A percentile compares a stretch with the other conserved stretches of the same genome.
These are phyloP conservation scores for Scaptomyza flava DNA, from an alignment of 2,888 invertebrate genomes.

Conservation along the genomic window DNA sequence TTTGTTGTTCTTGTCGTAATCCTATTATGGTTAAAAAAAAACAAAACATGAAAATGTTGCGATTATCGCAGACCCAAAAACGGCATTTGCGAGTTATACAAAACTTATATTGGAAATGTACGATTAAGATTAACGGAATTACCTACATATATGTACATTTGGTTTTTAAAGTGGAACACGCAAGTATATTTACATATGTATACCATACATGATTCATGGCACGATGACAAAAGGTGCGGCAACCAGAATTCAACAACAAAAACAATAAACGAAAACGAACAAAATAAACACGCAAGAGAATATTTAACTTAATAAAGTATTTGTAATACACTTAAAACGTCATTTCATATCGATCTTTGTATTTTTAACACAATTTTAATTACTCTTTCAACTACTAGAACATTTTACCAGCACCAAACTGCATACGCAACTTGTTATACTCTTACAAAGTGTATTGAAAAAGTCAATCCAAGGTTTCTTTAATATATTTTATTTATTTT, in stretches of 20 bases:
- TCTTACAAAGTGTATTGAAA: constrained; percentile 3
- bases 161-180: constrained; percentile 72
- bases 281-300: constrained; percentile 29
- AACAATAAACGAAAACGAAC: constrained; percentile 26
- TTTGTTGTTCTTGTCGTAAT: constrained; percentile 20
- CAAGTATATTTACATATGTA: constrained; percentile 57
- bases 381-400: too few species aligned
- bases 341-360: too few species aligned
- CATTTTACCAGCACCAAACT: background rate
- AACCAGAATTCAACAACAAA: constrained; percentile 39
- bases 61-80: constrained; percentile 31
- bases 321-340: constrained; percentile 26
- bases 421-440: background rate
- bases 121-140: constrained; percentile 35
- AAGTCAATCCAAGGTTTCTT: constrained; percentile 28
- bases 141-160: constrained; percentile 40
- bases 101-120: constrained; percentile 46
- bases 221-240: constrained; percentile 68
- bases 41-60: constrained; percentile 15
- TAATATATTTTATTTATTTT: constrained; percentile 54
- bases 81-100: constrained; percentile 58
- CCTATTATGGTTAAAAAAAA: constrained; percentile 45
- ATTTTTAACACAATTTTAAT: too few species aligned
- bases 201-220: constrained; percentile 70
- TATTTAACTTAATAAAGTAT: constrained; percentile 9